A percentile compares a stretch with the other conserved stretches of the same genome.
These are phyloP conservation scores for Cantharis rufa DNA, from an alignment of 2,888 invertebrate species.

Conservation along the genomic window DNA sequence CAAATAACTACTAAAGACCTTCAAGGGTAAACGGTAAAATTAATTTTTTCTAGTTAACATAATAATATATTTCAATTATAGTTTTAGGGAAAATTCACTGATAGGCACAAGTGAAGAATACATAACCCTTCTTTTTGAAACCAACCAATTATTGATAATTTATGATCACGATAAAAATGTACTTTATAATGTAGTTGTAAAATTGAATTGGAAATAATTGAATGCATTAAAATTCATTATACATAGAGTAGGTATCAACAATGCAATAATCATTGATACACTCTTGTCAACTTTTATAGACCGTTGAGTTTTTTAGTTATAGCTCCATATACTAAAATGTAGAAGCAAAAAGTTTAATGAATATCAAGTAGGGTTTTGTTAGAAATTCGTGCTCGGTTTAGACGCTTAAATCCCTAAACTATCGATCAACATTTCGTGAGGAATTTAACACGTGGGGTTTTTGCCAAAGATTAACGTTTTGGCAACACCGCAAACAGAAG, in stretches of 20 bases:
- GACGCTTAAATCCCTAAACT: constrained; percentile 31
- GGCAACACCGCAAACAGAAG: constrained; percentile 33
- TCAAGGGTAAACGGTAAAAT: too few species aligned
- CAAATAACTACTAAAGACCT: too few species aligned
- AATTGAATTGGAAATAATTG: neutral
- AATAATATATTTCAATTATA: too few species aligned
- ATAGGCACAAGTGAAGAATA: too few species aligned
- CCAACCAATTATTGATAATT: too few species aligned
- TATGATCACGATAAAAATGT: neutral
- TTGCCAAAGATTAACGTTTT: constrained; percentile 36
- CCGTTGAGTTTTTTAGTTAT: constrained; percentile 1
- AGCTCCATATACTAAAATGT: constrained; percentile 5
- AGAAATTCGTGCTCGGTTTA: constrained; percentile 23
- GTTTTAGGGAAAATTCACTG: too few species aligned
- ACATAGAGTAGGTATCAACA: neutral
- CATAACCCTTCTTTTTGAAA: too few species aligned
- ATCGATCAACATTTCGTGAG: constrained; percentile 35
- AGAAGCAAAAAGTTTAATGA: constrained; percentile 18
- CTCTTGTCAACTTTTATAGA: neutral
- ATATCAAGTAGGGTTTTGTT: constrained; percentile 25
- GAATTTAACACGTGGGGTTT: constrained; percentile 25
- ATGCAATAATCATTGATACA: neutral
- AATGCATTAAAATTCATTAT: neutral
- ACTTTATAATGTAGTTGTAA: neutral
- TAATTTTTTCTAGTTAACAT: too few species aligned